phyloP scores from a whole-genome alignment of 2,888 invertebrate genomes.

The Piscicola geometra region DNA sequence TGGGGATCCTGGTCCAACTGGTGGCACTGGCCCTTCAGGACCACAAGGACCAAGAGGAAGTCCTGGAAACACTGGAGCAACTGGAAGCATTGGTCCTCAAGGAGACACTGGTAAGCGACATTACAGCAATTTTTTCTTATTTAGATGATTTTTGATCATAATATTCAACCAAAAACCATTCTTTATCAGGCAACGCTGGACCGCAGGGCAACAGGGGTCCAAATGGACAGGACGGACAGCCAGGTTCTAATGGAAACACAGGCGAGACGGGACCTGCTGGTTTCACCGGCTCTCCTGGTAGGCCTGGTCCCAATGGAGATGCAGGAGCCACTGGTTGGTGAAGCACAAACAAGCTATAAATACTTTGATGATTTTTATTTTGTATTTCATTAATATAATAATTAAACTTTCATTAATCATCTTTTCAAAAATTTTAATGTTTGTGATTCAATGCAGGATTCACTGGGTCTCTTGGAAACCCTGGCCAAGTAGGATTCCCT shows the following conservation, averaged over 20 bases:
- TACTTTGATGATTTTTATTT: not conserved
- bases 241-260: slow-evolving; percentile 30
- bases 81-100: slow-evolving; percentile 14
- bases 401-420: not conserved
- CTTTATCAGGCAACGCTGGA: slow-evolving; percentile 5
- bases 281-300: slow-evolving; percentile 21
- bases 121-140: not conserved
- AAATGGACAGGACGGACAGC: slow-evolving; percentile 18
- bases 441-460: slow-evolving; percentile 14
- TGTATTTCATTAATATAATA: not conserved
- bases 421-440: not conserved
- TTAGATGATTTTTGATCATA: not conserved
- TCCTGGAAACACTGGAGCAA: slow-evolving; percentile 16
- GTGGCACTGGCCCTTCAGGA: slow-evolving; percentile 36
- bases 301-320: slow-evolving; percentile 29
- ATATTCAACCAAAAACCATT: not conserved
- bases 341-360: slow-evolving; percentile 31
- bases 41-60: slow-evolving; percentile 13
- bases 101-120: slow-evolving; percentile 27
- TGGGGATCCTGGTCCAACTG: slow-evolving; percentile 36
- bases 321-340: slow-evolving; percentile 36
- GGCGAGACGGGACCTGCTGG: slow-evolving; percentile 33
- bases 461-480: slow-evolving; percentile 26
- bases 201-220: slow-evolving; percentile 34
- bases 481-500: slow-evolving; percentile 42